A percentile compares a stretch with the other conserved stretches of the same genome.
Conservation (phyloP, 2,113 vertebrate species). For the Oncorhynchus masou region DNA sequence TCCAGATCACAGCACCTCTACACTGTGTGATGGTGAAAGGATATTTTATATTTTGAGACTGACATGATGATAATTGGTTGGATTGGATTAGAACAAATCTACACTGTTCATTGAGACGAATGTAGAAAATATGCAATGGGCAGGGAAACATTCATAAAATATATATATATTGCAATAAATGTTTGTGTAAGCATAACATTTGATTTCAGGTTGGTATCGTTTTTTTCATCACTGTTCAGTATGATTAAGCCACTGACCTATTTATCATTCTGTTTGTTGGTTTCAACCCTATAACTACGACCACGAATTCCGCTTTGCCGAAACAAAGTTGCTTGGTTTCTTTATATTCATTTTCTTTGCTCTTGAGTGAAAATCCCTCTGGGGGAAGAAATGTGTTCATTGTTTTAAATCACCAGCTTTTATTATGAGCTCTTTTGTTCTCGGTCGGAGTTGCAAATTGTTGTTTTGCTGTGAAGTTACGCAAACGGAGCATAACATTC, state of each 20-base stretch:
- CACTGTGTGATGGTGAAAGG: constrained; percentile 35
- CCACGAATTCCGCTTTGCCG: too few relatives aligned
- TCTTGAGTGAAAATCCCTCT: constrained; percentile 7
- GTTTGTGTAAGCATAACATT: too few relatives aligned
- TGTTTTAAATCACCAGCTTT: constrained; percentile 54
- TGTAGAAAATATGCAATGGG: constrained; percentile 19
- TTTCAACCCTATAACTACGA: background rate
- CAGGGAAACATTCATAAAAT: background rate
- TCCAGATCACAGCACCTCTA: constrained; percentile 48
- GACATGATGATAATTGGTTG: constrained; percentile 22
- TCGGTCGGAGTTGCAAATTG: constrained; percentile 39
- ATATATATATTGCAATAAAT: background rate
- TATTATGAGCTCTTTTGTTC: constrained; percentile 64
- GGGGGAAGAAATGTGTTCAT: constrained; percentile 1
- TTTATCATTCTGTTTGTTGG: background rate
- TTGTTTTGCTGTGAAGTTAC: constrained; percentile 57
- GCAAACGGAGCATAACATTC: constrained; percentile 46
- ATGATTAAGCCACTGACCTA: background rate
- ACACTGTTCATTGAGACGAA: constrained; percentile 41
- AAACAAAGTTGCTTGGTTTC: background rate
- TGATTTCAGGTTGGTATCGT: too few relatives aligned
- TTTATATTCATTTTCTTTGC: background rate
- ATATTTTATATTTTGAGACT: constrained; percentile 37
- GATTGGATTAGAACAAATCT: constrained; percentile 13
- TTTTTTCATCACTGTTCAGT: background rate